Conservation (phyloP, 2,888 invertebrate genomes). For the Tetheella fluctuosa region DNA sequence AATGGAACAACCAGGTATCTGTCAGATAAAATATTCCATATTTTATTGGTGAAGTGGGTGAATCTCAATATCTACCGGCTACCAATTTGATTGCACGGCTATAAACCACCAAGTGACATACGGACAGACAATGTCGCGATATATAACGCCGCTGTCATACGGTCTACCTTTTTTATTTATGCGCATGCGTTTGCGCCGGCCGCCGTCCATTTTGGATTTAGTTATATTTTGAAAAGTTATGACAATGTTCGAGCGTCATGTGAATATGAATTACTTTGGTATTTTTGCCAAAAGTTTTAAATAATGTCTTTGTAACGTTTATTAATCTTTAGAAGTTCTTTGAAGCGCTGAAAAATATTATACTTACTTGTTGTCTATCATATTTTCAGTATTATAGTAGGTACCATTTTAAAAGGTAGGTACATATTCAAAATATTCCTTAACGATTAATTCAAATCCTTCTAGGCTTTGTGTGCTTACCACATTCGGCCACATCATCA, state of each 20-base stretch:
- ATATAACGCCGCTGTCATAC: slow-evolving; percentile 39
- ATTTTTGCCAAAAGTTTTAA: background rate
- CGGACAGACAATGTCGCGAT: slow-evolving; percentile 42
- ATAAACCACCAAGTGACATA: slow-evolving; percentile 30
- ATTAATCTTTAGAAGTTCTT: background rate
- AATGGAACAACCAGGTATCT: background rate
- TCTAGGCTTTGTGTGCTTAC: too few species aligned
- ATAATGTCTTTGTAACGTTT: background rate
- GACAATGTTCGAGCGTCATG: background rate
- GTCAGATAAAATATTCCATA: slow-evolving; percentile 7
- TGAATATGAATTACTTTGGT: background rate
- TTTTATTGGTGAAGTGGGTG: background rate
- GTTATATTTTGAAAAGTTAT: slow-evolving; percentile 2
- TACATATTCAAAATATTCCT: too few species aligned
- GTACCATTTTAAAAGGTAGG: too few species aligned
- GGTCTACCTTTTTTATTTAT: slow-evolving; percentile 16
- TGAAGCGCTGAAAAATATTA: background rate
- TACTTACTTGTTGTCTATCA: background rate
- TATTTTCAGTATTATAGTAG: too few species aligned
- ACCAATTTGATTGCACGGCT: slow-evolving; percentile 37
- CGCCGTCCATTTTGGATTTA: background rate
- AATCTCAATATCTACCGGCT: slow-evolving; percentile 24
- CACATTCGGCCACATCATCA: too few species aligned
- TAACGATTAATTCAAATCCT: too few species aligned
- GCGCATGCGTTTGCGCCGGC: slow-evolving; percentile 10